These are phyloP conservation scores for Apotomis capreana DNA, from an alignment of 2,888 invertebrate species.

Conservation along the genomic window DNA sequence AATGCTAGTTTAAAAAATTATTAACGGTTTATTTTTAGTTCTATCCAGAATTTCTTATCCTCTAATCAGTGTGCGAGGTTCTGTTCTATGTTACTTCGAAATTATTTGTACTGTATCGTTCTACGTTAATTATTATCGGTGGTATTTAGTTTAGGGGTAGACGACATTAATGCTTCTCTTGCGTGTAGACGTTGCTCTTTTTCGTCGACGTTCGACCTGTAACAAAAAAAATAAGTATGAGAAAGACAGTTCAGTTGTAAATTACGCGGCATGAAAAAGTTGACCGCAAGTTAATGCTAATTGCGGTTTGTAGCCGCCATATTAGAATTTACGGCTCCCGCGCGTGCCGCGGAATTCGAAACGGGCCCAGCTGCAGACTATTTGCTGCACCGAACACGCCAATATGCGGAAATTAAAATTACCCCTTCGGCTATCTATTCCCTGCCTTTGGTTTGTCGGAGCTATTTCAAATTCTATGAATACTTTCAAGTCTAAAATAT, in stretches of 20 bases:
- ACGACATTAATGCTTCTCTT: slow-evolving; percentile 67
- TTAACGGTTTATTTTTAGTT: slow-evolving; percentile 18
- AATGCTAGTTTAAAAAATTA: slow-evolving; percentile 9
- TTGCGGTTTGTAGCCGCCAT: slow-evolving; percentile 74
- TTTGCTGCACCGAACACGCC: slow-evolving; percentile 52
- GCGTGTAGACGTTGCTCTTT: slow-evolving; percentile 79
- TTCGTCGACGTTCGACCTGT: slow-evolving; percentile 67
- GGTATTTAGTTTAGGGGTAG: slow-evolving; percentile 54
- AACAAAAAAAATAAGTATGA: slow-evolving; percentile 54
- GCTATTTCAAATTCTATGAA: slow-evolving; percentile 19
- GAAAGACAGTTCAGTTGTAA: slow-evolving; percentile 43
- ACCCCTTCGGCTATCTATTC: slow-evolving; percentile 40
- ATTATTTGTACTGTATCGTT: slow-evolving; percentile 31
- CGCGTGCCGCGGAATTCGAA: slow-evolving; percentile 68
- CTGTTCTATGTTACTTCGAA: slow-evolving; percentile 11
- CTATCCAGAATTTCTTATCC: slow-evolving; percentile 23
- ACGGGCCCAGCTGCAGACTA: slow-evolving; percentile 64
- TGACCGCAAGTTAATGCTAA: slow-evolving; percentile 64
- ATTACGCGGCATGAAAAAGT: slow-evolving; percentile 56
- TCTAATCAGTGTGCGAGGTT: slow-evolving; percentile 36
- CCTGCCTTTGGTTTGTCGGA: slow-evolving; percentile 3
- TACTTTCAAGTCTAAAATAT: slow-evolving; percentile 9
- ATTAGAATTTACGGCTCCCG: slow-evolving; percentile 71
- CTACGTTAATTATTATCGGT: slow-evolving; percentile 61
- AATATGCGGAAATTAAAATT: slow-evolving; percentile 56